Percentiles rank a stretch among this genome's conserved stretches.
phyloP scores from a whole-genome alignment of 2,888 invertebrate species.

The Meandrusa payeni region DNA sequence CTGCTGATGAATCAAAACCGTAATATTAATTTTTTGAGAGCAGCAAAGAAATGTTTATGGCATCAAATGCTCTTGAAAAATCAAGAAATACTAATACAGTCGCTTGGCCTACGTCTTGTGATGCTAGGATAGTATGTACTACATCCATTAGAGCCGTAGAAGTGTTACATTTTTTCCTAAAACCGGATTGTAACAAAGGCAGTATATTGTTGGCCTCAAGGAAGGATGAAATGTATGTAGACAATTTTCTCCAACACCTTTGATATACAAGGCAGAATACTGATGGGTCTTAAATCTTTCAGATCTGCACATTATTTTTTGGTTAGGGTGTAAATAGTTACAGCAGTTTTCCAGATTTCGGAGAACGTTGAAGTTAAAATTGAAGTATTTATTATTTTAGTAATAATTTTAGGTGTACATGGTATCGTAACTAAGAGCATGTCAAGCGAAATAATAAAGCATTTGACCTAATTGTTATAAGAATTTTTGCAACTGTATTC shows the following conservation, averaged over 20 bases:
- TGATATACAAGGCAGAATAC: too few species aligned
- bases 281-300: too few species aligned
- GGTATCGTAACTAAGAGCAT: too few species aligned
- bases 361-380: too few species aligned
- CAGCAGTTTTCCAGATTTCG: background rate
- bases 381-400: too few species aligned
- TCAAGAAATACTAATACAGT: slow-evolving; percentile 7
- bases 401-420: too few species aligned
- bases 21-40: slow-evolving; percentile 9
- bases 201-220: background rate
- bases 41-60: background rate
- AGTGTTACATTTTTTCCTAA: slow-evolving; percentile 8
- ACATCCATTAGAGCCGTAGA: slow-evolving; percentile 14
- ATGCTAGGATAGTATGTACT: background rate
- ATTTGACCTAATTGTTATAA: too few species aligned
- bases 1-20: background rate
- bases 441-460: too few species aligned
- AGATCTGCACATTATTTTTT: background rate
- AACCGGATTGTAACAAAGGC: slow-evolving; percentile 10
- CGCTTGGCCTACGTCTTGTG: slow-evolving; percentile 1
- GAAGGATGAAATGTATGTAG: too few species aligned
- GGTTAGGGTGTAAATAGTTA: background rate
- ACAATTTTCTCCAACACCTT: too few species aligned
- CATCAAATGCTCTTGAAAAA: slow-evolving; percentile 13
- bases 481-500: too few species aligned